phyloP scores from a whole-genome alignment of 2,888 invertebrate genomes.

The Microdon myrmicae region DNA sequence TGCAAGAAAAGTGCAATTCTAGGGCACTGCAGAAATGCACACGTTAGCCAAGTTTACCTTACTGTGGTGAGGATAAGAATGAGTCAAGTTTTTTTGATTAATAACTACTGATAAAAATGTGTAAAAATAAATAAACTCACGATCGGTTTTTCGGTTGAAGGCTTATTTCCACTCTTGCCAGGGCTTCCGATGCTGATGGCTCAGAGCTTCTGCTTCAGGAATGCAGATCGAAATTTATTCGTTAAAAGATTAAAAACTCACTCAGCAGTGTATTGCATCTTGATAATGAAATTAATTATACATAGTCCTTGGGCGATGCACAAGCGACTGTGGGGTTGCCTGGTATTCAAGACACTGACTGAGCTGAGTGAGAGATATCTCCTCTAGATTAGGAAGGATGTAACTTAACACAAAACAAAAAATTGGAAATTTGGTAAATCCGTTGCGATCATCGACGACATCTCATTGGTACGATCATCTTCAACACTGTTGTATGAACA shows the following conservation, averaged over 20 bases:
- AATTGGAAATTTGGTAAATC: constrained; percentile 42
- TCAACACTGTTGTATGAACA: too few species aligned
- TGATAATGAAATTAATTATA: constrained; percentile 57
- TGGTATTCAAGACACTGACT: constrained; percentile 10
- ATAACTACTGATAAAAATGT: constrained; percentile 54
- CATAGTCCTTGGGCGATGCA: constrained; percentile 45
- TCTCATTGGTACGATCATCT: too few species aligned
- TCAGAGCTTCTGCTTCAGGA: constrained; percentile 38
- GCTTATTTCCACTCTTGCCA: constrained; percentile 30
- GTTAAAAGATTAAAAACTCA: constrained; percentile 55
- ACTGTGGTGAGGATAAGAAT: constrained; percentile 40
- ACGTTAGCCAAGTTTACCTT: background rate
- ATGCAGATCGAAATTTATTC: constrained; percentile 55
- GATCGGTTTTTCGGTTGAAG: constrained; percentile 34
- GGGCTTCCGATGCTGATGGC: constrained; percentile 13
- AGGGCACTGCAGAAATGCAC: constrained; percentile 27
- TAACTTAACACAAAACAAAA: constrained; percentile 26
- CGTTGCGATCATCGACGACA: constrained; percentile 28
- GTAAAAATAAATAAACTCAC: constrained; percentile 56
- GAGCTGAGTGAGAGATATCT: constrained; percentile 36
- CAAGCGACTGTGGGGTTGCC: constrained; percentile 15
- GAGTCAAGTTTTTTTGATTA: constrained; percentile 53
- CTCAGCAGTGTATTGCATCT: constrained; percentile 54
- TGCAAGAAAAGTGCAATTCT: constrained; percentile 19
- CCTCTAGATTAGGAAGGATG: constrained; percentile 27